These are phyloP conservation scores for Poeciliopsis infans DNA, from an alignment of 2,797 vertebrate genomes.

Conservation along the genomic window DNA sequence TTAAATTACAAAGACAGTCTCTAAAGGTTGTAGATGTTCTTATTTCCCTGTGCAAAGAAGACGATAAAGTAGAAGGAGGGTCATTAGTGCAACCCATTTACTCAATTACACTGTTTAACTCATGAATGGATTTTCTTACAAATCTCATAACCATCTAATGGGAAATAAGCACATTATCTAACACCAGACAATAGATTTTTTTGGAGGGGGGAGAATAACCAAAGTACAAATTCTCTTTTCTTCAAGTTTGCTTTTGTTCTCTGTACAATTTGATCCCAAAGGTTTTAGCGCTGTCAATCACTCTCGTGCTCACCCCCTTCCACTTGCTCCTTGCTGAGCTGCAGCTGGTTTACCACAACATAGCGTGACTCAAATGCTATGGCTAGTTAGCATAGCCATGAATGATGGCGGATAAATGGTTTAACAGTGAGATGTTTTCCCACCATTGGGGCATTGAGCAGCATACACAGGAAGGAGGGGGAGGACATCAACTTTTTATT, in stretches of 20 bases:
- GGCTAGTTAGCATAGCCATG: no score
- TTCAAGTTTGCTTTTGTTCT: neutral
- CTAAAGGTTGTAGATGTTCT: neutral
- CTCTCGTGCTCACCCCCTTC: no score
- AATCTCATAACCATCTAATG: neutral
- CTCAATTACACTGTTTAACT: neutral
- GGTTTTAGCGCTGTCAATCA: no score
- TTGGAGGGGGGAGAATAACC: neutral
- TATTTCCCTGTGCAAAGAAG: neutral
- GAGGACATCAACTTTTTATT: no score
- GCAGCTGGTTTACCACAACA: no score
- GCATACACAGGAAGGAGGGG: no score
- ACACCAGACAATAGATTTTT: neutral
- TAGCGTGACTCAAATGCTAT: no score
- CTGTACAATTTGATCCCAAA: neutral
- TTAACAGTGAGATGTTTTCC: no score
- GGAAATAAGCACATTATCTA: neutral
- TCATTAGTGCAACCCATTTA: neutral
- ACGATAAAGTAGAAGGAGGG: neutral
- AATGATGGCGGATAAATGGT: no score
- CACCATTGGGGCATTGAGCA: no score
- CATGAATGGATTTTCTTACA: neutral
- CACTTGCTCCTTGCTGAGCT: no score
- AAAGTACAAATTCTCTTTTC: neutral
- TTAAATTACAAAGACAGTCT: neutral